Base-by-base conservation (phyloP, 2,113 vertebrate species). In the Hirundichthys speculiger region DNA sequence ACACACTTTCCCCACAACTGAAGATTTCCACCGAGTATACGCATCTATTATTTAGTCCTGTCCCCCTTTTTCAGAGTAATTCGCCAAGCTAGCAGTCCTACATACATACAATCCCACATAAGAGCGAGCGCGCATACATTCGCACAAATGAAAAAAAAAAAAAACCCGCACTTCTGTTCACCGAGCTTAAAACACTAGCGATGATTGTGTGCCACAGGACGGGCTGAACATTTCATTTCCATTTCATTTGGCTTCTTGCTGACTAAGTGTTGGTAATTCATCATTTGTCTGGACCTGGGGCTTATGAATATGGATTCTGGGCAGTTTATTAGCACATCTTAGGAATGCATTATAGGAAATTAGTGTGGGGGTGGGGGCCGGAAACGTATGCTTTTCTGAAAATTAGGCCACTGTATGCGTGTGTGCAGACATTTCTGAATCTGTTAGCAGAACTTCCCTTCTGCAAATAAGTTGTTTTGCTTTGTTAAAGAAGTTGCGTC, bases 281-380 rank as follows among this genome's bases (percentile, higher is more conserved):
- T 82, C 70, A 61, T 61, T 69, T 20, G 42, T 66, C 68, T 68
- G 73, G 61, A 69, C 71, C 66, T 22, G 2, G n/a, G 67, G 54
- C 75, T 75, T 68, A 85, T 89, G 83, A 91, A 87, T 86, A 90
- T 86, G 77, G 73, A 90, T 82, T 56, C 19, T 14, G 27, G 58
- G 64, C 47, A 66, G 79, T 80, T 89, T 79, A 89, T 88, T 85
- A 89, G 80, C 77, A 88, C 75, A 80, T 80, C 66, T 73, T 80
- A 53, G 27, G 75, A 85, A 86, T 84, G 66, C 52, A 84, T 87
- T 83, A 83, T 64, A 71, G 55, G 42, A 87, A 81, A 89, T 75
- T 57, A 76, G 73, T 57, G 60, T 58, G 61, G 49, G 24, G 58
- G 51, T 57, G 41, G n/a, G 41, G 22, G 14, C n/a, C n/a, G n/a